phyloP scores from a whole-genome alignment of 2,797 vertebrate genomes.

The Tiaroga cobitis region DNA sequence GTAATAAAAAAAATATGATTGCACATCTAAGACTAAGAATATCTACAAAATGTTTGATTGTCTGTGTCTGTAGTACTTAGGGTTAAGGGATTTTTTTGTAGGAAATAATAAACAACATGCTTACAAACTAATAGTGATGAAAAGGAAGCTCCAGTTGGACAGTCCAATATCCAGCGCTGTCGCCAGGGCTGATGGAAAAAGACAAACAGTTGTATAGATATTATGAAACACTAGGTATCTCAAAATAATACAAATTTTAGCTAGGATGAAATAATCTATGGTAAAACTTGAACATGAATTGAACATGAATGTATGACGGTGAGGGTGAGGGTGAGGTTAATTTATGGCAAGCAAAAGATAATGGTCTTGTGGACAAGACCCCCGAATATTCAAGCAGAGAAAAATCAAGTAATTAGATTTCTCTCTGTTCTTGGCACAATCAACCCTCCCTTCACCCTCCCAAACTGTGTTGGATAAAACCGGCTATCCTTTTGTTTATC shows the following conservation, averaged over 20 bases:
- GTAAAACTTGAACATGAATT: neutral
- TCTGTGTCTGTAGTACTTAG: neutral
- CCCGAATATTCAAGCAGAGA: neutral
- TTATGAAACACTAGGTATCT: neutral
- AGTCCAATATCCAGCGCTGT: slow-evolving; percentile 93
- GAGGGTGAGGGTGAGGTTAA: neutral
- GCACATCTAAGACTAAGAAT: neutral
- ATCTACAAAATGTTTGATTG: neutral
- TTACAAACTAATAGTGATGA: slow-evolving; percentile 96
- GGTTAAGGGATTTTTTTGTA: neutral
- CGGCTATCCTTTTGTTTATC: neutral
- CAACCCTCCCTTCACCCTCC: neutral
- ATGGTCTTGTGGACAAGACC: neutral
- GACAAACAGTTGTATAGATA: slow-evolving; percentile 17
- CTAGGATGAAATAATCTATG: neutral
- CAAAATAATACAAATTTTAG: neutral
- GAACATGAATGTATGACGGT: neutral
- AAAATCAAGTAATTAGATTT: neutral
- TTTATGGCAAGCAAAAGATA: neutral
- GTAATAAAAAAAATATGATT: neutral
- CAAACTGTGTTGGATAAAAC: neutral
- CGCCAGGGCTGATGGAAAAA: slow-evolving; percentile 82
- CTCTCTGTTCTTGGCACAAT: neutral
- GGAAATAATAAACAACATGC: slow-evolving; percentile 63
- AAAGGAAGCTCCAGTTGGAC: slow-evolving; percentile 98